Conservation (phyloP, 2,888 invertebrate genomes). For the Spisula subtruncata region DNA sequence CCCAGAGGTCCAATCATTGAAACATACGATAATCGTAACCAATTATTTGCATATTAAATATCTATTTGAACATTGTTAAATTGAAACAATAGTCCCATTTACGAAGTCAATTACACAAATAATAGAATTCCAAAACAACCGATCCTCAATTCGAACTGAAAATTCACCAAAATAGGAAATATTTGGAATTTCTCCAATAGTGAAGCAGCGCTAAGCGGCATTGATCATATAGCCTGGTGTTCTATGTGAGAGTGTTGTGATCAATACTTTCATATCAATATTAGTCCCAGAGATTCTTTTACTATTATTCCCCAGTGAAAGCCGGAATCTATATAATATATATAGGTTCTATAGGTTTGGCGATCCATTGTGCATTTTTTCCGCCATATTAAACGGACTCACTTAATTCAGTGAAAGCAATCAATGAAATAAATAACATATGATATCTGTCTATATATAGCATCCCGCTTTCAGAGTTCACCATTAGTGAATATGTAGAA, state of each 20-base stretch:
- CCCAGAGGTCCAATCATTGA: background rate
- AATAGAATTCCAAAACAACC: background rate
- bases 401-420: background rate
- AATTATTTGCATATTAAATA: background rate
- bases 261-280: slow-evolving; percentile 45
- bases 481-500: too few species aligned
- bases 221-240: background rate
- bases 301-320: background rate
- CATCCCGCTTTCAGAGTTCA: too few species aligned
- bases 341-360: background rate
- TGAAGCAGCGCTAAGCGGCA: background rate
- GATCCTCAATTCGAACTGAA: background rate
- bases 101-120: background rate
- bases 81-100: background rate
- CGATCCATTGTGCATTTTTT: background rate
- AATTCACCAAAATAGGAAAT: slow-evolving; percentile 16
- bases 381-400: background rate
- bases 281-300: slow-evolving; percentile 34
- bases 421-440: background rate
- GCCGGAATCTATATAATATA: background rate
- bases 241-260: slow-evolving; percentile 25
- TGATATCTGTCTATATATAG: background rate
- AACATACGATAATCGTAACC: background rate
- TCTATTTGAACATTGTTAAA: background rate
- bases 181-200: slow-evolving; percentile 25